Conservation (phyloP, 2,797 vertebrate species). For the Mormyrus proboscirostris region DNA sequence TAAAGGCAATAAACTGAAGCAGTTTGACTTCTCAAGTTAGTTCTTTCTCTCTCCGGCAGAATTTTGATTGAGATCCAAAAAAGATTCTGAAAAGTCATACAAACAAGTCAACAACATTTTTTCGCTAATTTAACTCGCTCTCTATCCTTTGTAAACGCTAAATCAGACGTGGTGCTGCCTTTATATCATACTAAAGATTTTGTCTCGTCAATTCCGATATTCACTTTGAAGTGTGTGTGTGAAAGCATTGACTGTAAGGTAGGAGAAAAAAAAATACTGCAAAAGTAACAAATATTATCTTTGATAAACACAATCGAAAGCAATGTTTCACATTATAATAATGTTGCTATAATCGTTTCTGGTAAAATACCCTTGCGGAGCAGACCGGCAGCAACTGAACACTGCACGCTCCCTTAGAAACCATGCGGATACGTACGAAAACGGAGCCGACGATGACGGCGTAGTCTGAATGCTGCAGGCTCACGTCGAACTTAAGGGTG, state of each 20-base stretch:
- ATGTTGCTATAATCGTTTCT: not conserved
- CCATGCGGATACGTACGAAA: constrained; percentile 36
- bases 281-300: not conserved
- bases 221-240: not conserved
- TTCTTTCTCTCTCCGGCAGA: not conserved
- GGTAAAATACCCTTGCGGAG: not conserved
- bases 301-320: not conserved
- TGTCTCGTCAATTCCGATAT: not conserved
- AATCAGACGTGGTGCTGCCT: not conserved
- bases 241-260: not conserved
- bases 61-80: not conserved
- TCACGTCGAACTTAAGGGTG: not conserved
- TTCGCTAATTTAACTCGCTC: not conserved
- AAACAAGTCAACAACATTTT: not conserved
- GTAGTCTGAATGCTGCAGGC: rapidly evolving
- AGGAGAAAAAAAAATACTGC: not conserved
- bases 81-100: not conserved
- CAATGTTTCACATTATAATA: not conserved
- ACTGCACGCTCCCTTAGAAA: not conserved
- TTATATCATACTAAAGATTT: not conserved
- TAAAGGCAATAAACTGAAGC: not conserved
- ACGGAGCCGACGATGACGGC: constrained; percentile 30
- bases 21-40: not conserved
- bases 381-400: not conserved
- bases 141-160: not conserved